Evolutionary conservation across 2,113 vertebrate genomes (phyloP).

Genomic region (Hippolais icterina): DNA sequence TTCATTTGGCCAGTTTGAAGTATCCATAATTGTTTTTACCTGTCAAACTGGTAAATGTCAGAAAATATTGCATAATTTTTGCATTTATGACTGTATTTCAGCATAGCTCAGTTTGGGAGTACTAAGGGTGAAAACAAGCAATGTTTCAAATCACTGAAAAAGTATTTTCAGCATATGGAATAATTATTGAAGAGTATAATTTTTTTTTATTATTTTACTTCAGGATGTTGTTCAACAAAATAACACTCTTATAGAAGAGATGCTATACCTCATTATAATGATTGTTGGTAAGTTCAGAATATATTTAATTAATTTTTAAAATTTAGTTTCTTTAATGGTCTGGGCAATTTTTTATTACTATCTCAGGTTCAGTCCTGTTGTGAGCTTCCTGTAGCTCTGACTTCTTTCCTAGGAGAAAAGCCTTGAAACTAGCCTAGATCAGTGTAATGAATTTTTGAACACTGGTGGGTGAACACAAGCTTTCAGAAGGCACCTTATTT

Average conservation of each 20-base stretch:
- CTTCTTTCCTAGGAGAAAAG: neutral
- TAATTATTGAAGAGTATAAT: neutral
- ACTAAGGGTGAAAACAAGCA: neutral
- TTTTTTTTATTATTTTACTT: constrained; percentile 1
- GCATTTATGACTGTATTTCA: neutral
- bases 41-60: neutral
- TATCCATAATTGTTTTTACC: neutral
- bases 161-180: neutral
- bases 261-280: constrained; percentile 97
- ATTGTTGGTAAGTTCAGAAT: constrained; percentile 84
- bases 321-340: neutral
- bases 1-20: neutral
- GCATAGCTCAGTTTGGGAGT: neutral
- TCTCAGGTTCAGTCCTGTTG: neutral
- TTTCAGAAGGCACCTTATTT: neutral
- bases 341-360: neutral
- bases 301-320: neutral
- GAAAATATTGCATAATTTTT: neutral
- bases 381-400: neutral
- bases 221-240: constrained; percentile 96
- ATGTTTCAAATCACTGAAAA: neutral
- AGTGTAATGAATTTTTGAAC: neutral
- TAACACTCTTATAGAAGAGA: constrained; percentile 97
- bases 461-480: neutral
- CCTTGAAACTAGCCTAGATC: neutral